These are phyloP conservation scores for Coleophora deauratella DNA, from an alignment of 2,888 invertebrate species.

Conservation along the genomic window DNA sequence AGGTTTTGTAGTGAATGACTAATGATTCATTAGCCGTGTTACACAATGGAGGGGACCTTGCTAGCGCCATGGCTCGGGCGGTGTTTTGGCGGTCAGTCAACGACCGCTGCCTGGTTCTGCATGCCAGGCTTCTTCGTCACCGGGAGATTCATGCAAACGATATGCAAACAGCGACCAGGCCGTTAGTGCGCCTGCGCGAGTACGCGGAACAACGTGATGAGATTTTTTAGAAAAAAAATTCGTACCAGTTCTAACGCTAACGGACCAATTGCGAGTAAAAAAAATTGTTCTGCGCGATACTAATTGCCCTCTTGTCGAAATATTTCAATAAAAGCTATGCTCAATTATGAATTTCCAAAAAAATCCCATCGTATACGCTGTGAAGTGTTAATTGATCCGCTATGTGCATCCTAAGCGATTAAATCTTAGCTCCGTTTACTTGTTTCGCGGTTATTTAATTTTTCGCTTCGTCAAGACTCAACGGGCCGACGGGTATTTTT, in stretches of 20 bases:
- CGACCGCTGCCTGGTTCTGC: constrained; percentile 45
- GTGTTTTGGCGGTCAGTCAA: constrained; percentile 50
- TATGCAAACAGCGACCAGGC: constrained; percentile 36
- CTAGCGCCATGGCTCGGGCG: constrained; percentile 16
- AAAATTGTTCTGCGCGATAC: too few relatives aligned
- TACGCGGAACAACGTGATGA: constrained; percentile 16
- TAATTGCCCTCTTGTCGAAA: too few relatives aligned
- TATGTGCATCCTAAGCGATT: constrained; percentile 33
- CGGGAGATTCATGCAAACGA: constrained; percentile 53
- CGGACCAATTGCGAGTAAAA: too few relatives aligned
- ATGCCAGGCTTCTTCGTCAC: constrained; percentile 47
- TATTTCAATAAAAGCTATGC: too few relatives aligned
- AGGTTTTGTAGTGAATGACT: constrained; percentile 41
- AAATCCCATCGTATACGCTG: constrained; percentile 17
- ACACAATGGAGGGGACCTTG: constrained; percentile 38
- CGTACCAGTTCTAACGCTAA: constrained; percentile 8
- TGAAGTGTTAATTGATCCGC: constrained; percentile 35
- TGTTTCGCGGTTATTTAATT: constrained; percentile 39
- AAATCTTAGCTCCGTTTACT: constrained; percentile 21
- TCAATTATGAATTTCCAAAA: constrained; percentile 40
- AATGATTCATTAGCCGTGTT: constrained; percentile 42
- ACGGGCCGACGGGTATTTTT: constrained; percentile 48
- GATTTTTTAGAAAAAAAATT: constrained; percentile 25
- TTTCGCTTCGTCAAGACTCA: constrained; percentile 42
- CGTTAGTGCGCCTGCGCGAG: constrained; percentile 32